These are phyloP conservation scores for Tachysurus vachellii DNA, from an alignment of 2,113 vertebrate genomes.

Conservation along the genomic window DNA sequence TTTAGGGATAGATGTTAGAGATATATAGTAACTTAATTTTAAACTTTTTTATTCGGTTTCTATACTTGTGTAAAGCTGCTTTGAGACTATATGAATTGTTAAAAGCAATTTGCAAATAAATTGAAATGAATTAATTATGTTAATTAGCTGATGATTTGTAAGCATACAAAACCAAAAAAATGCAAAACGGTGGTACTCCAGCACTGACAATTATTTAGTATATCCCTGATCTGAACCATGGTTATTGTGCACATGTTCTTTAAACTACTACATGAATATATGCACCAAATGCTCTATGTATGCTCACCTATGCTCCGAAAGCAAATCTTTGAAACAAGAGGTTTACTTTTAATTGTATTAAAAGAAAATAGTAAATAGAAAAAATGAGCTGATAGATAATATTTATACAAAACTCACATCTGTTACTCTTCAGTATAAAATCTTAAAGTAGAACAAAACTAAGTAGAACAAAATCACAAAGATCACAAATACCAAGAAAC, in stretches of 20 bases:
- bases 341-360: not conserved
- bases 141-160: not conserved
- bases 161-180: not conserved
- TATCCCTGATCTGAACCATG: not conserved
- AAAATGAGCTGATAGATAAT: not conserved
- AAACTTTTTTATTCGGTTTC: too few species aligned
- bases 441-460: not conserved
- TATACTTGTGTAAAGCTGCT: too few species aligned
- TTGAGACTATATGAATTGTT: too few species aligned
- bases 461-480: not conserved
- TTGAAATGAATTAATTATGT: not conserved
- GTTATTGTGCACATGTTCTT: not conserved
- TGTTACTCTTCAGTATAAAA: not conserved
- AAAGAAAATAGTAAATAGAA: not conserved
- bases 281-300: not conserved
- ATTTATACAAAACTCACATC: not conserved
- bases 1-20: not conserved
- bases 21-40: too few species aligned
- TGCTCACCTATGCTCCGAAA: not conserved
- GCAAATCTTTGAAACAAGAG: not conserved
- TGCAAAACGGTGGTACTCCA: not conserved
- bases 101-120: too few species aligned
- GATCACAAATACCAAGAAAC: not conserved
- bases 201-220: not conserved
- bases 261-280: not conserved